Evolutionary conservation across 2,888 invertebrate genomes (phyloP).

Genomic region (Ditylenchus weischeri): DNA sequence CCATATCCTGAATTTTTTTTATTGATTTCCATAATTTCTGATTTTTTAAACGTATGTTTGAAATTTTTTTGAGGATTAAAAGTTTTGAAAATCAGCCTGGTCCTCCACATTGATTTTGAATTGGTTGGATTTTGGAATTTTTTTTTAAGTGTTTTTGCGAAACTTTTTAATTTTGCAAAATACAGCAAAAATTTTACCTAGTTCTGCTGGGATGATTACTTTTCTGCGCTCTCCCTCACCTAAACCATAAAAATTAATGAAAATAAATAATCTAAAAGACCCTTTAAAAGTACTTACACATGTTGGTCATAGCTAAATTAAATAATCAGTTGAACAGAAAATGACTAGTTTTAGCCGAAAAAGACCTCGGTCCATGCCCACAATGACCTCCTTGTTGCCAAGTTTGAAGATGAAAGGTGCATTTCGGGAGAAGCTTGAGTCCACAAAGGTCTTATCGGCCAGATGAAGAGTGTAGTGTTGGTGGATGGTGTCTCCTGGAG

Average conservation of each 20-base stretch:
- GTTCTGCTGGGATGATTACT: slow-evolving; percentile 53
- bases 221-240: slow-evolving; percentile 55
- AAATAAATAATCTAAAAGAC: no score
- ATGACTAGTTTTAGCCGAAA: neutral
- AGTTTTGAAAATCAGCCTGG: no score
- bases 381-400: slow-evolving; percentile 54
- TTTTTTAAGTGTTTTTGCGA: no score
- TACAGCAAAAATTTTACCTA: slow-evolving; percentile 22
- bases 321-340: neutral
- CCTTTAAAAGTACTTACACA: slow-evolving; percentile 36
- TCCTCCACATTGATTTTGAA: no score
- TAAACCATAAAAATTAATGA: no score
- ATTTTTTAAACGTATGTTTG: no score
- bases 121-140: no score
- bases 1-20: slow-evolving; percentile 44
- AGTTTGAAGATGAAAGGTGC: slow-evolving; percentile 56
- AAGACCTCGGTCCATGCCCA: slow-evolving; percentile 42
- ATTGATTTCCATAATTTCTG: no score
- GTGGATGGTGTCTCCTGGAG: slow-evolving; percentile 49
- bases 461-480: slow-evolving; percentile 53
- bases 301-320: slow-evolving; percentile 45
- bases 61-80: no score
- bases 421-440: slow-evolving; percentile 54
- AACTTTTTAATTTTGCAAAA: no score
- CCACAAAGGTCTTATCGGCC: slow-evolving; percentile 56